Evolutionary conservation across 2,888 invertebrate species (phyloP), one percentile per base, ranked within the genome.

Genomic region (Pachliopta kotzebuea): DNA sequence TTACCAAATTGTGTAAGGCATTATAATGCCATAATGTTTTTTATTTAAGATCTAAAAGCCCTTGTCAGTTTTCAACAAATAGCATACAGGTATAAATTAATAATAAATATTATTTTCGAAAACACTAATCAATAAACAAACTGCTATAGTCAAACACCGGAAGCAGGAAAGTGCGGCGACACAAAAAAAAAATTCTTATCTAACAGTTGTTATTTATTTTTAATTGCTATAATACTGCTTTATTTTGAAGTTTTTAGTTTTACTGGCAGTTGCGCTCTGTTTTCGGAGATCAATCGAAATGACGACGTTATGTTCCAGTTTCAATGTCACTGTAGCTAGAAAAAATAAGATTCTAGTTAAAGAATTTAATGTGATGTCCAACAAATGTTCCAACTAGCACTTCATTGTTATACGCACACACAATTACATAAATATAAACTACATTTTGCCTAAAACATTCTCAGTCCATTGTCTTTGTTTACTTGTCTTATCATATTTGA

Each of bases 401-500:
- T 18, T 45, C n/a, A n/a, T 45, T 45, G 45, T 45, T 45, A 45
- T 45, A 8, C n/a, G 9, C n/a, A 11, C 4, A 14, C n/a, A 11
- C 2, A 45, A 45, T 45, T 18, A n/a, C 45, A 45, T n/a, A 45
- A 45, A 45, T 18, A 45, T 18, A n/a, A 7, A 18, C 6, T 4
- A n/a, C n/a, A 45, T 18, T n/a, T 18, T 45, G 45, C 45, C n/a
- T 45, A 45, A 45, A 45, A 45, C 45, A 45, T 18, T 45, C 45
- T 26, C 50, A 26, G 54, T 60, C 54, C 6, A 55, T 45, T 29
- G 54, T 55, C 53, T 24, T 18, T 55, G 45, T 61, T 29, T 55
- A 29, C 55, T 45, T 45, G 20, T 61, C 61, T 55, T 61, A 61
- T 61, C 61, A 54, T 60, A 45, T 54, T 60, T 55, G 29, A 55